Evolutionary conservation across 2,113 vertebrate genomes (phyloP).

Genomic region (Romanogobio albipinnatus): DNA sequence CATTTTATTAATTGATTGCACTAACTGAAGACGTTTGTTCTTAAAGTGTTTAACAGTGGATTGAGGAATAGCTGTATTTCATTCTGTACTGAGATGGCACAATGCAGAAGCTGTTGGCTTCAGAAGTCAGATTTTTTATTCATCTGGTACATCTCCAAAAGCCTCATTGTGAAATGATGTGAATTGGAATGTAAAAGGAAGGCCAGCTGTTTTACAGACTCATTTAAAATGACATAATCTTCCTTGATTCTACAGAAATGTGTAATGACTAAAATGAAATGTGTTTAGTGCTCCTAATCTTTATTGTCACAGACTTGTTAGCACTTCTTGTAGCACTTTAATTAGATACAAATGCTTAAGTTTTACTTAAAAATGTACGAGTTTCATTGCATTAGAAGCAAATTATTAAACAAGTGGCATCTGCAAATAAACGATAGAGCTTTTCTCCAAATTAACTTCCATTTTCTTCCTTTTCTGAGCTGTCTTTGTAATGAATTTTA

Average conservation of each 20-base stretch:
- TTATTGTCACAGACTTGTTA: background rate
- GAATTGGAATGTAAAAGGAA: background rate
- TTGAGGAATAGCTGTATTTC: conserved; percentile 8
- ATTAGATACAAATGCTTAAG: background rate
- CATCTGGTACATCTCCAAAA: background rate
- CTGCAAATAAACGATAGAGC: background rate
- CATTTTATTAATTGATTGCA: background rate
- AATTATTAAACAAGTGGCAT: background rate
- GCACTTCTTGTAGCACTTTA: background rate
- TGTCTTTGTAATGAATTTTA: background rate
- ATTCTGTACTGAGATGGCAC: background rate
- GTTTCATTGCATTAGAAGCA: background rate
- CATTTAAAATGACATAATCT: background rate
- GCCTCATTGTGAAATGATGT: background rate
- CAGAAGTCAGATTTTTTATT: conserved; percentile 8
- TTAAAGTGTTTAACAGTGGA: background rate
- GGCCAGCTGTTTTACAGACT: background rate
- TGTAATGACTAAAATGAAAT: background rate
- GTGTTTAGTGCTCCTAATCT: background rate
- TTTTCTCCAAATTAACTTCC: background rate
- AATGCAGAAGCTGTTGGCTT: background rate
- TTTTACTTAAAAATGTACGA: background rate
- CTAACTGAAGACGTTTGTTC: conserved; percentile 5
- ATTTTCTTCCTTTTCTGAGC: background rate
- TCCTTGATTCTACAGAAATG: background rate